phyloP scores from a whole-genome alignment of 2,797 vertebrate species.

The Hirundo rustica region DNA sequence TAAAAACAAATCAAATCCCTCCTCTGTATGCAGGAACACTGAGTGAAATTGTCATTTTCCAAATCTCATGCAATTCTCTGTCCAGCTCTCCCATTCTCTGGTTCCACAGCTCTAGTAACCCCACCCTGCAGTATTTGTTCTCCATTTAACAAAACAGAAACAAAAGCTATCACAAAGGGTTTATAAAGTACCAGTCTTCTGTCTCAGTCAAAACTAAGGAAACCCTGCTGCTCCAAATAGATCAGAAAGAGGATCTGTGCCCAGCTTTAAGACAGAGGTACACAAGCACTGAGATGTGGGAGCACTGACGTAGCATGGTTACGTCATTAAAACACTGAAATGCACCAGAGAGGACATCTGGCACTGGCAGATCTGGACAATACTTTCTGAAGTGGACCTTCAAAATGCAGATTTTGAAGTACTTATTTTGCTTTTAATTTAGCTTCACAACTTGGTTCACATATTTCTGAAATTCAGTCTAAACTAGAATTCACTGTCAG shows the following conservation, averaged over 20 bases:
- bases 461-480: background rate
- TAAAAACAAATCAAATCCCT: background rate
- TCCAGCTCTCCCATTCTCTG: background rate
- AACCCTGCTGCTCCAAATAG: background rate
- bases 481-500: background rate
- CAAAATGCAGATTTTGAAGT: background rate
- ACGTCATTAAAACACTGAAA: background rate
- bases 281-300: background rate
- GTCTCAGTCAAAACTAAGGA: background rate
- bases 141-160: background rate
- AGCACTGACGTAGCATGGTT: fast-evolving
- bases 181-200: background rate
- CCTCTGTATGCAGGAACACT: background rate
- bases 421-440: background rate
- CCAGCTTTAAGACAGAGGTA: background rate
- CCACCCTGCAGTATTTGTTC: background rate
- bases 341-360: background rate
- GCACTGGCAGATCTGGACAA: background rate
- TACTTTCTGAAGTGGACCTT: background rate
- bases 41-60: background rate
- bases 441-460: background rate
- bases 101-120: background rate
- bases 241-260: background rate
- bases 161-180: background rate
- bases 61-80: background rate